These are phyloP conservation scores for Sturnira hondurensis DNA, from an alignment of 2,113 vertebrate species.

Conservation along the genomic window DNA sequence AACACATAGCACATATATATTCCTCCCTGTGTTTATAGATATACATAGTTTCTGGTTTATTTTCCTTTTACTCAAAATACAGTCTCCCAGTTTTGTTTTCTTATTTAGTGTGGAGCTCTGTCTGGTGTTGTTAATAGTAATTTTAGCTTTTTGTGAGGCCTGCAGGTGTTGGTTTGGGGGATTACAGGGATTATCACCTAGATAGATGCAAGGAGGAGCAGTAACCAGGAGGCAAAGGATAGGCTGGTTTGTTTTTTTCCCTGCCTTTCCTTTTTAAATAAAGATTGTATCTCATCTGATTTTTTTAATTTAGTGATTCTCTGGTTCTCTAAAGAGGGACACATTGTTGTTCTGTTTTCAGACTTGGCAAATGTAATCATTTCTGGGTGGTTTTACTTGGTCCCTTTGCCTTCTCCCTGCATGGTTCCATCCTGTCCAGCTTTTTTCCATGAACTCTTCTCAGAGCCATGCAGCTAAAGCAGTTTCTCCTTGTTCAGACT, in stretches of 20 bases:
- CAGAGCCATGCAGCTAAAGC: background rate
- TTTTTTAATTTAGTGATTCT: background rate
- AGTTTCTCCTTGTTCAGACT: background rate
- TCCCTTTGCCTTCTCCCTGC: background rate
- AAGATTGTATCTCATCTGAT: background rate
- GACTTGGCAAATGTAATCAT: background rate
- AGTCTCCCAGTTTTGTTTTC: conserved; percentile 30
- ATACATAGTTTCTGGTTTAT: conserved; percentile 15
- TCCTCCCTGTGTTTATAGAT: conserved; percentile 33
- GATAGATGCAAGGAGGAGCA: background rate
- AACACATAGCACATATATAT: background rate
- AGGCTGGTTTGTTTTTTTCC: background rate
- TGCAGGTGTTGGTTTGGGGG: background rate
- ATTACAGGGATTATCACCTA: background rate
- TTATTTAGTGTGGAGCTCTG: background rate
- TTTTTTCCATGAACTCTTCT: background rate
- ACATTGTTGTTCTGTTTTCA: background rate
- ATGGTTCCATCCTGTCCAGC: fast-evolving
- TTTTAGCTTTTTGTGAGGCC: background rate
- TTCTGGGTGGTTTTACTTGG: background rate
- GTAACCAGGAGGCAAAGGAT: background rate
- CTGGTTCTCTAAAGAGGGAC: background rate
- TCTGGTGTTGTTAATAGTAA: background rate
- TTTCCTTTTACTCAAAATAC: conserved; percentile 48
- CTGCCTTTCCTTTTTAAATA: background rate